Evolutionary conservation across 1,140 invertebrate species (phyloP), one percentile per base, ranked within the genome.

Genomic region (Bombus balteatus): DNA sequence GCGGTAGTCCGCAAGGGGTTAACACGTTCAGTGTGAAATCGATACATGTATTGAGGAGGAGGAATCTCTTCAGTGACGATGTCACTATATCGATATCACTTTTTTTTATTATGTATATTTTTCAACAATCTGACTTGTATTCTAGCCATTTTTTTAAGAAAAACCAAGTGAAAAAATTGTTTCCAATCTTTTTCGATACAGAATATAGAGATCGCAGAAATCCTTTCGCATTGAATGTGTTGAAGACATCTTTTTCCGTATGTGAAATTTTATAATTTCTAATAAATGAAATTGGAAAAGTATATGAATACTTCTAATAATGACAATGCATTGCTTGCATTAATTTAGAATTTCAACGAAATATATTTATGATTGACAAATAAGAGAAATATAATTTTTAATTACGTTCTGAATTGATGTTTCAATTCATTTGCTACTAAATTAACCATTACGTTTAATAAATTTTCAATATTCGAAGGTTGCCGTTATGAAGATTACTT

Each of bases 211-310:
- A 53, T 8, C 47, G 18, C 47, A 53, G 5, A 53, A 22, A 53
- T 53, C 18, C 5, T 53, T 22, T 53, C 1, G 18, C 18, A 53
- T 22, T 22, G 47, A 53, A 53, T 22, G 18, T 53, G 18, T 22
- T 22, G 37, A 53, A 81, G 37, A 57, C 22, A 34, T 66, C 39
- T 22, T 22, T 75, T 43, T 68, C 22, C 37, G 57, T 85, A 81
- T 74, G 79, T 81, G 59, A 74, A 74, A 57, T 85, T 85, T 85
- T 85, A 81, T 65, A 85, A 85, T 85, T 81, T 81, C 39, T 62
- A 81, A 75, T 81, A 81, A 85, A 85, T 8, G 28, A 72, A 80
- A 85, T 57, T 85, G 81, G 34, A 25, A 76, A 78, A 15, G 43
- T n/a, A 78, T 32, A 68, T 66, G 57, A 68, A 68, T 43, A 39